Conservation (phyloP, 1,140 invertebrate species). For the Zaprionus davidi region DNA sequence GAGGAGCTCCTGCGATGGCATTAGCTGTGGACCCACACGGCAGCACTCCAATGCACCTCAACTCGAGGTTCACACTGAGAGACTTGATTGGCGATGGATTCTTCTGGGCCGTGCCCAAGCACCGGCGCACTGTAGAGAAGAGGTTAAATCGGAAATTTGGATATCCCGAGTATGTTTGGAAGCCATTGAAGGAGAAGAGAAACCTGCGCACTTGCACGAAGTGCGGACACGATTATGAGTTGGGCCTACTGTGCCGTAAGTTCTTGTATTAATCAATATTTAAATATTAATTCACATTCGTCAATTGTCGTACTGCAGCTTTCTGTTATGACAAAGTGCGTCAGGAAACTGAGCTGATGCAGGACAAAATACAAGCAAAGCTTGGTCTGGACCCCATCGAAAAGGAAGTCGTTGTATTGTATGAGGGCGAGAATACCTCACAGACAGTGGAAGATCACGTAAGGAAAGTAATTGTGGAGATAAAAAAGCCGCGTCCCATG, state of each 20-base stretch:
- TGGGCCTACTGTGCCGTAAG: conserved; percentile 91
- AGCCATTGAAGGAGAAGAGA: conserved; percentile 89
- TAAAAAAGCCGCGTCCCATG: conserved; percentile 89
- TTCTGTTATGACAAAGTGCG: conserved; percentile 93
- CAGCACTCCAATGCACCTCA: background rate
- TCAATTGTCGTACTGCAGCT: conserved; percentile 83
- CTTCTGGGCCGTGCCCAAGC: conserved; percentile 92
- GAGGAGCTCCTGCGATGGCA: conserved; percentile 55
- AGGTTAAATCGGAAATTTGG: conserved; percentile 90
- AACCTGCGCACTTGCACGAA: conserved; percentile 90
- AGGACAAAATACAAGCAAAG: conserved; percentile 89
- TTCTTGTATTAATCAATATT: conserved; percentile 88
- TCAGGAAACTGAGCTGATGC: conserved; percentile 91
- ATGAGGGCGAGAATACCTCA: conserved; percentile 90
- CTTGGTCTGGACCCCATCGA: conserved; percentile 90
- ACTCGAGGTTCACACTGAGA: conserved; percentile 85
- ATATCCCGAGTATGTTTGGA: conserved; percentile 87
- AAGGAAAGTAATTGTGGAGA: conserved; percentile 90
- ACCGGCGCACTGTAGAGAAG: conserved; percentile 90
- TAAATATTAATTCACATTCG: background rate
- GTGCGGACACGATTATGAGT: conserved; percentile 93
- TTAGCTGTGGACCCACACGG: conserved; percentile 47
- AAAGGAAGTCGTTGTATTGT: conserved; percentile 93
- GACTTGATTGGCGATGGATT: conserved; percentile 90
- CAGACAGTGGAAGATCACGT: conserved; percentile 85